Evolutionary conservation across 2,113 vertebrate species (phyloP), one percentile per base, ranked within the genome.

Genomic region (Petroica traversi): DNA sequence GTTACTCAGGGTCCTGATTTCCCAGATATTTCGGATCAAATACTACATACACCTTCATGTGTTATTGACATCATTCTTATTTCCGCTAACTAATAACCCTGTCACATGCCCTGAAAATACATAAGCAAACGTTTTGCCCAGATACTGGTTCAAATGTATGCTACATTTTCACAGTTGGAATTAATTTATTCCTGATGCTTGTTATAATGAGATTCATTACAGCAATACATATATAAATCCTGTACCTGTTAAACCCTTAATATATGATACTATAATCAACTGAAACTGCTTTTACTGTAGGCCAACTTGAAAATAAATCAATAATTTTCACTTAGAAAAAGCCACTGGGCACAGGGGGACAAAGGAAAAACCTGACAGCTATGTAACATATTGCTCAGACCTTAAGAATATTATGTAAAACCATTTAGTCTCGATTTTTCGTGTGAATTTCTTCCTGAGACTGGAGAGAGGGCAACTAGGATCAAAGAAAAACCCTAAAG

Each of bases 331-430:
- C 45, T 74, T 45, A 36, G 7, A 26, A 55, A 51, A 92, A 67
- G 4, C 52, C 6, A 24, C 4, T 16, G 24, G 8, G 4, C 17
- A 9, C 4, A 14, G 0, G 1, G 3, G 16, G 9, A 45, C 14
- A 45, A 74, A 46, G 49, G 7, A 24, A 40, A 64, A 13, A 72
- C 16, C 11, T 12, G 20, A 18, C 2, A 72, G 14, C 33, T 51
- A 14, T 26, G 8, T 48, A 10, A 64, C 28, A 2, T 52, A 19
- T 34, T 59, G 3, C 22, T 90, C 28, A 79, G 14, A 63, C 15
- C 13, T 71, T 46, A 67, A 67, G 16, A 66, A 55, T 36, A 25
- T 41, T 38, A 19, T 45, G 8, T 29, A 51, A 92, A 61, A 25
- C 7, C 8, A 64, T 45, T 49, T 34, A 26, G 19, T 46, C 46